phyloP scores from a whole-genome alignment of 1,140 invertebrate genomes.

The Megalopta genalis region DNA sequence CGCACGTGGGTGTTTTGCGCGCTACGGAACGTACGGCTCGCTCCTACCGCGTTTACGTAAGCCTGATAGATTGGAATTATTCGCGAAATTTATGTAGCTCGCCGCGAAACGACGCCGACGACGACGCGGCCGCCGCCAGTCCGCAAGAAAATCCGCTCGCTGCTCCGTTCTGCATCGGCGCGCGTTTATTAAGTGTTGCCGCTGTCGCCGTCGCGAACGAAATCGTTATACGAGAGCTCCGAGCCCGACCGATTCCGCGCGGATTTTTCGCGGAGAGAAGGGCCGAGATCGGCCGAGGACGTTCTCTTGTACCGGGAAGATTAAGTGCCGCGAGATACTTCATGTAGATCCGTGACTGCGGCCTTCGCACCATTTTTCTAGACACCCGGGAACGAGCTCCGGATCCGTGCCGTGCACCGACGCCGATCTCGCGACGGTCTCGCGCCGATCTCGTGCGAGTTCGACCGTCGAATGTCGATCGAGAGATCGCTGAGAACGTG shows the following conservation, averaged over 20 bases:
- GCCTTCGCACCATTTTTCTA: too few species aligned
- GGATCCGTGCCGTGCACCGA: too few species aligned
- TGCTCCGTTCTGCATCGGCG: conserved; percentile 12
- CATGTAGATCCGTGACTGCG: too few species aligned
- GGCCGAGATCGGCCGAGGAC: neutral
- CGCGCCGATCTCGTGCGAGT: too few species aligned
- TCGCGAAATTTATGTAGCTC: conserved; percentile 38
- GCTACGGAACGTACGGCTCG: neutral
- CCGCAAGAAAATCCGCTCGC: conserved; percentile 3
- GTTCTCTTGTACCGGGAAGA: neutral
- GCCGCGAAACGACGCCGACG: neutral
- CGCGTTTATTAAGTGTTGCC: conserved; percentile 19
- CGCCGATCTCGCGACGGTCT: too few species aligned
- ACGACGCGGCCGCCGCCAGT: neutral
- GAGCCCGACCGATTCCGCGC: too few species aligned
- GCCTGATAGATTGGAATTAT: conserved; percentile 44
- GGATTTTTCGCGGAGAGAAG: neutral
- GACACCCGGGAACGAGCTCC: too few species aligned
- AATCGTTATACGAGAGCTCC: neutral
- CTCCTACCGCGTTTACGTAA: conserved; percentile 36
- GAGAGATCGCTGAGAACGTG: too few species aligned
- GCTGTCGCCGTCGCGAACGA: neutral
- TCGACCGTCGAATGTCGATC: too few species aligned
- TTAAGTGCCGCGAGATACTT: neutral
- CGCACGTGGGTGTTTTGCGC: conserved; percentile 53